Evolutionary conservation across 2,888 invertebrate species (phyloP).

Genomic region (Xanthorhoe spadicearia): DNA sequence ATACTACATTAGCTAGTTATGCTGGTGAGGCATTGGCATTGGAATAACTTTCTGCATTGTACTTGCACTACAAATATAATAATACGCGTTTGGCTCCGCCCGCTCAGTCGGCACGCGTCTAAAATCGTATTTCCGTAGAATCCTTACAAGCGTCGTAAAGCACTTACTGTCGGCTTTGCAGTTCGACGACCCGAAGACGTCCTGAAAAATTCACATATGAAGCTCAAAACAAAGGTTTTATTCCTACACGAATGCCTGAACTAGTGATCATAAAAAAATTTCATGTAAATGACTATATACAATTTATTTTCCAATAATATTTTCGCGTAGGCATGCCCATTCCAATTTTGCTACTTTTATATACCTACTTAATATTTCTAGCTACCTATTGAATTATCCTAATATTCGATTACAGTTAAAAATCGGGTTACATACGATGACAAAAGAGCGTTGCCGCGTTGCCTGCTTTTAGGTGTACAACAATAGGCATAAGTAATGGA

Average conservation of each 20-base stretch:
- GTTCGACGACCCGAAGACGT: conserved; percentile 79
- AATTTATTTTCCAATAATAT: conserved; percentile 45
- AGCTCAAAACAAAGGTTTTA: conserved; percentile 63
- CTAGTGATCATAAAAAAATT: conserved; percentile 49
- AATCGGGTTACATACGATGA: conserved; percentile 74
- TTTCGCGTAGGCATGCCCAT: background rate
- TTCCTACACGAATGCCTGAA: conserved; percentile 44
- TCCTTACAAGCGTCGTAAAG: conserved; percentile 83
- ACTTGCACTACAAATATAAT: conserved; percentile 47
- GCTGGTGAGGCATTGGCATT: conserved; percentile 54
- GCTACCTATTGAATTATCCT: background rate
- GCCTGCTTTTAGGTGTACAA: conserved; percentile 65
- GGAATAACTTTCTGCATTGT: conserved; percentile 48
- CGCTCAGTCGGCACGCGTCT: conserved; percentile 69
- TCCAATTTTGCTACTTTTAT: background rate
- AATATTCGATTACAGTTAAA: conserved; percentile 44
- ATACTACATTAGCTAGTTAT: conserved; percentile 31
- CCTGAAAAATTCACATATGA: conserved; percentile 66
- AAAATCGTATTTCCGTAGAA: conserved; percentile 85
- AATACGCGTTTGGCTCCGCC: conserved; percentile 55
- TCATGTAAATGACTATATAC: conserved; percentile 44
- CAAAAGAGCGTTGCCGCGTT: conserved; percentile 62
- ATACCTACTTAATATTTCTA: too few relatives aligned
- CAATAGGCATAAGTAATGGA: conserved; percentile 66
- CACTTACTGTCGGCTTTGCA: conserved; percentile 80